phyloP scores from a whole-genome alignment of 2,888 invertebrate genomes.

The Eilema sororculum region DNA sequence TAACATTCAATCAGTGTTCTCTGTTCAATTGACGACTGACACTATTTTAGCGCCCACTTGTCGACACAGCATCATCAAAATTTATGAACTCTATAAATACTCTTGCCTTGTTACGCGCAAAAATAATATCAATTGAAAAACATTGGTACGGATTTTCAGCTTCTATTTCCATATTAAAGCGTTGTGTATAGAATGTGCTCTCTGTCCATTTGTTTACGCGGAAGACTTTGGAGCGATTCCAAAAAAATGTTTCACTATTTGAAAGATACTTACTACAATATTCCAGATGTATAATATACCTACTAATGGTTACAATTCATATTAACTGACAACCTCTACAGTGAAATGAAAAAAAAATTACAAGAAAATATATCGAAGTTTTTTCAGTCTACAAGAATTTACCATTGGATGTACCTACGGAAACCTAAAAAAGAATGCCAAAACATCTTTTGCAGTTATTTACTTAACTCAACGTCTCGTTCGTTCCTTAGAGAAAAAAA shows the following conservation, averaged over 20 bases:
- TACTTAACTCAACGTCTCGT: no score
- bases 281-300: neutral
- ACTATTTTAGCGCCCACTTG: neutral
- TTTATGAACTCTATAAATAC: constrained; percentile 4
- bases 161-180: neutral
- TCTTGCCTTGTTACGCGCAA: neutral
- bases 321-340: neutral
- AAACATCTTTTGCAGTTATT: no score
- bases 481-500: no score
- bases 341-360: neutral
- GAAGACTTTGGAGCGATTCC: neutral
- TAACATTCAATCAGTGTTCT: neutral
- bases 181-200: neutral
- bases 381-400: no score
- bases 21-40: neutral
- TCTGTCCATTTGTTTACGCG: neutral
- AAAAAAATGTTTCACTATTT: neutral
- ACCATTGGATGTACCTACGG: no score
- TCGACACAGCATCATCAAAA: neutral
- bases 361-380: no score
- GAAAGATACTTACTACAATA: neutral
- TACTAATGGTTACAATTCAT: neutral
- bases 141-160: neutral
- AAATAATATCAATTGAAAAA: constrained; percentile 1
- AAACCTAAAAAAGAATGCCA: no score